Evolutionary conservation across 2,888 invertebrate species (phyloP), one percentile per base, ranked within the genome.

Genomic region (Gandaritis pyraliata): DNA sequence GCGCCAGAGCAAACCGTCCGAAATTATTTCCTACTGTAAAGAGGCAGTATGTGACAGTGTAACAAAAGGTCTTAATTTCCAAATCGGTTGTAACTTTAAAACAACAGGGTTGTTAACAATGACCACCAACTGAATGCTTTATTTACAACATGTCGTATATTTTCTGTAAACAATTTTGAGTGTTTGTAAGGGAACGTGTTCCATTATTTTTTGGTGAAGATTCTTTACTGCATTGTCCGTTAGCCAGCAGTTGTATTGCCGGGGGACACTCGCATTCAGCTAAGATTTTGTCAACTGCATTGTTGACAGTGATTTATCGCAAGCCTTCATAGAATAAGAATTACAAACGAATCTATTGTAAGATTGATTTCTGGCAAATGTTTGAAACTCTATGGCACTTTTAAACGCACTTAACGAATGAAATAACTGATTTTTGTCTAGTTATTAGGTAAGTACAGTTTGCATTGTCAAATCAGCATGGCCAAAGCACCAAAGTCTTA

Each of bases 401-500:
- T 48, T 47, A 56, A 51, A 30, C n/a, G 58, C 53, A 54, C 53
- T 39, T 52, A 60, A 47, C 43, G 16, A 53, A 48, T 53, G 6
- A 48, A 47, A 46, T 23, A 36, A 62, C 58, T 54, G 64, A 59
- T 64, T 59, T 51, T 64, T 61, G 46, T 23, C 39, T 58, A 65
- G 65, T 55, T 61, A 70, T 70, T 78, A 76, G n/a, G n/a, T n/a
- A n/a, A 76, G 64, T 64, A 64, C 63, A 64, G 59, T 56, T 59
- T 65, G 54, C 66, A 77, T 54, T 63, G 76, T 76, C 77, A 75
- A 73, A 84, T 80, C 78, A 84, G 83, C 82, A 85, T 86, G 88
- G 88, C 91, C 90, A 91, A 90, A 91, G 90, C 83, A 88, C 86
- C 81, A 79, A 85, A 85, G 87, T 87, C 83, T 85, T 83, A 59